Base-by-base conservation (phyloP, 2,113 vertebrate genomes). In the Microtus pennsylvanicus region DNA sequence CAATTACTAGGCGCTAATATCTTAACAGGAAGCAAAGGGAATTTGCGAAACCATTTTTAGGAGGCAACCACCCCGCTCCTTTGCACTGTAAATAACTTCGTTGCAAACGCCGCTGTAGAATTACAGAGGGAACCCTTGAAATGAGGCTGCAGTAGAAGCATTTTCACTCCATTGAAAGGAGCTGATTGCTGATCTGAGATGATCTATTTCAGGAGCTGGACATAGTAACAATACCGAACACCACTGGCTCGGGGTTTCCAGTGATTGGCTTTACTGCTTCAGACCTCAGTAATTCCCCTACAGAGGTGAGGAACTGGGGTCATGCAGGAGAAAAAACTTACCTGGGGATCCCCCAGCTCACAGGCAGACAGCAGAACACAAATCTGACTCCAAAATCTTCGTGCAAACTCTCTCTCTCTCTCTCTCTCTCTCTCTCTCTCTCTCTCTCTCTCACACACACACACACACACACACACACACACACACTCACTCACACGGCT, bases 1-100 rank as follows among this genome's bases (percentile, higher is more conserved):
- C 98, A 97, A 96, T 97, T 96, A 96, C 97, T 96, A 97, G 97
- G 96, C 92, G 67, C 91, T 97, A 97, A 97, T 97, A 97, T 96
- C 87, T 86, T 93, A 94, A 94, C 95, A 93, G 95, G 96, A 97
- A 97, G 92, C 61, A 0, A 72, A 95, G 95, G 75, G 80, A 81
- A 95, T 91, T 58, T 81, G 94, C 55, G 95, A 96, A 96, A 75
- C 96, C n/a, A 4, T 95, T 94, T 95, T 76, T 76, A 47, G 77
- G 83, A 97, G 82, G 94, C 89, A 77, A 90, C 69, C 26, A 5
- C 81, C 89, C 91, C 89, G 52, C 63, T 52, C 94, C 78, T 94
- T 75, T 69, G 87, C 78, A 21, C 92, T 76, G 94, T 93, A 95
- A 97, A 97, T 97, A 94, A 89, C 94, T 76, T 81, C 50, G 75